phyloP scores from a whole-genome alignment of 2,113 vertebrate genomes.

The Ariopsis seemanni region DNA sequence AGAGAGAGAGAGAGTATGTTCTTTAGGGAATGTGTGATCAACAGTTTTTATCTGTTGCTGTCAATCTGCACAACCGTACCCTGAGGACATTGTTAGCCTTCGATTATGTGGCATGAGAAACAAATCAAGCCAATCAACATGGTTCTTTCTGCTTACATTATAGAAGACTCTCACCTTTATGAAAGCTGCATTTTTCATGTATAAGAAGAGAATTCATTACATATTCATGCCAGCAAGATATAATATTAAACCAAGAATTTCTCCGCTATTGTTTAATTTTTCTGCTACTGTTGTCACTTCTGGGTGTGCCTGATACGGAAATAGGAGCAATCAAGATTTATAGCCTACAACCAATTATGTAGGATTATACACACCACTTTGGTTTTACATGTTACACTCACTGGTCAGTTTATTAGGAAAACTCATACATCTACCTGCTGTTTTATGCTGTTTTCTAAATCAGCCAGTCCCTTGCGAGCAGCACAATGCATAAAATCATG shows the following conservation, averaged over 20 bases:
- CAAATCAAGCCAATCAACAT: constrained; percentile 45
- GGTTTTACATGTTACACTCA: no score
- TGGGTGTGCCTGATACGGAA: no score
- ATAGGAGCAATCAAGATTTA: no score
- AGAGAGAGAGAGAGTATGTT: background rate
- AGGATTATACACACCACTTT: no score
- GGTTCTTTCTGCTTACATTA: constrained; percentile 40
- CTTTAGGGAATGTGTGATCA: constrained; percentile 55
- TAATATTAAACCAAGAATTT: background rate
- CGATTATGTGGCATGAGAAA: constrained; percentile 44
- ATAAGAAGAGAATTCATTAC: background rate
- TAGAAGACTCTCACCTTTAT: background rate
- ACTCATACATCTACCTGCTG: no score
- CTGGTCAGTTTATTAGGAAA: no score
- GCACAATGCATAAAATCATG: no score
- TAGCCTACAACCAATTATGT: no score
- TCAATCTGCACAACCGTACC: constrained; percentile 48
- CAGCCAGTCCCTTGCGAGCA: no score
- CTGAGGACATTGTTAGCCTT: constrained; percentile 57
- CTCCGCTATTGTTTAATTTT: no score
- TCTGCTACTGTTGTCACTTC: no score
- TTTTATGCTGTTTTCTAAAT: no score
- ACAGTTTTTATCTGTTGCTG: constrained; percentile 56
- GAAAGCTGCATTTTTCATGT: background rate
- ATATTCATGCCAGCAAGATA: background rate